Base-by-base conservation (phyloP, 2,113 vertebrate genomes). In the Grus americana region DNA sequence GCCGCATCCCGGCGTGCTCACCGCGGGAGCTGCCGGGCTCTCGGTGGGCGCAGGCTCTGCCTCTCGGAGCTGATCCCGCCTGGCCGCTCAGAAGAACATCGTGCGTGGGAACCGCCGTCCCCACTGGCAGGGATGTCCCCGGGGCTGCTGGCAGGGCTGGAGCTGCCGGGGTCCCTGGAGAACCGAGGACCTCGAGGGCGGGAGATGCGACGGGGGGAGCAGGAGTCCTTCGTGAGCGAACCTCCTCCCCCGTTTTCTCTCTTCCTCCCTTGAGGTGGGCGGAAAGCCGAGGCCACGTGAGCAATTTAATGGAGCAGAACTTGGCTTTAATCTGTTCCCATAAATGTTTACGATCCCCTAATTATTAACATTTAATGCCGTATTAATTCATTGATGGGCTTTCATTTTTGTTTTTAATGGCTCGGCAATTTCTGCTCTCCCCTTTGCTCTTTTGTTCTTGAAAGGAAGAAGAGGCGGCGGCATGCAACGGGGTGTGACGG, bases 351-450 rank as follows among this genome's bases (percentile, higher is more conserved):
- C 40, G 88, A 74, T 88, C 50, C 55, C 84, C 86, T 96, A 93
- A 97, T 97, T 97, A 97, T 96, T 95, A 97, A 94, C 96, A 86
- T 96, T 94, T 95, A 96, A 95, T 96, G 95, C 65, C 23, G 17
- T 95, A 94, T 95, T 95, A 97, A 96, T 97, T 94, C 93, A 82
- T 82, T 85, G 92, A 95, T 94, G 94, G 82, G 87, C 71, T 94
- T 95, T 90, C 89, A 40, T 62, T 96, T 97, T 49, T 81, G 10
- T 61, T 95, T 94, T 88, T 81, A 96, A 93, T 81, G 75, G 87
- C 93, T 96, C 50, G 12, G 68, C 93, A 66, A n/a, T 93, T 95
- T 65, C 89, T 91, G 36, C 46, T 94, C 70, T 90, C 58, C 85
- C n/a, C 34, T 90, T 86, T 44, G 74, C 88, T 96, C 91, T 87